These are phyloP conservation scores for Emmelina monodactyla DNA, from an alignment of 2,888 invertebrate species.

Conservation along the genomic window DNA sequence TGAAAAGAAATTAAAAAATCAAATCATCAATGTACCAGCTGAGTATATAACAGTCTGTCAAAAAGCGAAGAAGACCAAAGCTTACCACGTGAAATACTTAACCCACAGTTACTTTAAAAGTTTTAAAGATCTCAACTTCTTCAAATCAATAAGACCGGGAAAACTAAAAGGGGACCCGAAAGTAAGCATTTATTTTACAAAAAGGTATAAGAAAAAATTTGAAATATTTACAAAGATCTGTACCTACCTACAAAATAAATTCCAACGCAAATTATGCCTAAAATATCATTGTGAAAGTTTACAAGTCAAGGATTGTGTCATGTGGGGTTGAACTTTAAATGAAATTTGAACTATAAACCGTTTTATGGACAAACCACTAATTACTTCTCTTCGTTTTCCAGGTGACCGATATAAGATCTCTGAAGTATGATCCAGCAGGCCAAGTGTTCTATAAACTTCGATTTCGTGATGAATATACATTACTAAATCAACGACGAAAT, in stretches of 20 bases:
- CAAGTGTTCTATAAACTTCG: conserved; percentile 9
- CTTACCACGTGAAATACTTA: conserved; percentile 4
- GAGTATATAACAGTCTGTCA: conserved; percentile 11
- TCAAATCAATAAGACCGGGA: conserved; percentile 6
- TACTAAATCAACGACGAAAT: conserved; percentile 11
- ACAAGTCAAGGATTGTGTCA: background rate
- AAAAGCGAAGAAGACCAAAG: conserved; percentile 9
- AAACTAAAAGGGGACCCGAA: conserved; percentile 7
- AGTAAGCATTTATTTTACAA: conserved; percentile 3
- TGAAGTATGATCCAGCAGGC: conserved; percentile 8
- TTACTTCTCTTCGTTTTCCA: conserved; percentile 6
- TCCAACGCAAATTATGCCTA: background rate
- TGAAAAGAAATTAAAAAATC: conserved; percentile 7
- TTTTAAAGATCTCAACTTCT: conserved; percentile 6
- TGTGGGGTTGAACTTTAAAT: conserved; percentile 7
- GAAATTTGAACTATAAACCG: conserved; percentile 5
- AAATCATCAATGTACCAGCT: conserved; percentile 11
- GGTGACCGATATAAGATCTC: conserved; percentile 11
- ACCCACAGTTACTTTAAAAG: conserved; percentile 4
- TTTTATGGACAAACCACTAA: conserved; percentile 7
- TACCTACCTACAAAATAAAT: background rate
- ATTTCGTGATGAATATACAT: conserved; percentile 8
- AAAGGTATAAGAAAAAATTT: conserved; percentile 1
- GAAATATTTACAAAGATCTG: background rate
- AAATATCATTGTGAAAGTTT: too few relatives aligned